Conservation (phyloP, 2,113 vertebrate species). For the Pterocles gutturalis region DNA sequence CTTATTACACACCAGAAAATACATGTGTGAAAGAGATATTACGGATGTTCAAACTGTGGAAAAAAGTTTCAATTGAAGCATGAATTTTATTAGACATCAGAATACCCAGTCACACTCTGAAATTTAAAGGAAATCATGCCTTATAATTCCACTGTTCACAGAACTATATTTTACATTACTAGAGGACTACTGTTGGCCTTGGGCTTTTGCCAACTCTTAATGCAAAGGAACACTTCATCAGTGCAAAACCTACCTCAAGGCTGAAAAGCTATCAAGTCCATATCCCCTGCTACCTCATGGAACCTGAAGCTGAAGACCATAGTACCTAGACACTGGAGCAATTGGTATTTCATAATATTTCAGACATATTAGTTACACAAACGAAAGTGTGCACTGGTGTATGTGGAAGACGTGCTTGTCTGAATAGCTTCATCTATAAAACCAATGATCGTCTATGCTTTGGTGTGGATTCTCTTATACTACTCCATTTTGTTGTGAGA, state of each 20-base stretch:
- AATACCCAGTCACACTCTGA: background rate
- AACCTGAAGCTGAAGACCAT: background rate
- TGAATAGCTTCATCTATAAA: background rate
- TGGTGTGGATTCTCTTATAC: background rate
- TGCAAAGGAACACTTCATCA: background rate
- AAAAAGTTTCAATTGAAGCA: background rate
- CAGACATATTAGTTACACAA: background rate
- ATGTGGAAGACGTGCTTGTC: background rate
- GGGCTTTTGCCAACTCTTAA: constrained; percentile 6
- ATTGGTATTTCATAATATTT: background rate
- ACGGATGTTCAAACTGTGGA: background rate
- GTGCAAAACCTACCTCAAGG: background rate
- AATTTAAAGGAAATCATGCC: background rate
- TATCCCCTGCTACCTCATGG: background rate
- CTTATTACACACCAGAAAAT: background rate
- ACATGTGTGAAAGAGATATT: background rate
- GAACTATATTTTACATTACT: constrained; percentile 12
- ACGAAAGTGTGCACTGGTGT: background rate
- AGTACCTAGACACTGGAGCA: background rate
- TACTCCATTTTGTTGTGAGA: background rate
- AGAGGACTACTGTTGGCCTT: background rate
- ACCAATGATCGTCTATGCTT: background rate
- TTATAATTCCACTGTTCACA: background rate
- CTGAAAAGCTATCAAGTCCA: background rate
- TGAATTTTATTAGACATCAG: background rate